Percentiles rank a stretch among this genome's conserved stretches.
These are phyloP conservation scores for Anomalospiza imberbis DNA, from an alignment of 2,797 vertebrate genomes.

Conservation along the genomic window DNA sequence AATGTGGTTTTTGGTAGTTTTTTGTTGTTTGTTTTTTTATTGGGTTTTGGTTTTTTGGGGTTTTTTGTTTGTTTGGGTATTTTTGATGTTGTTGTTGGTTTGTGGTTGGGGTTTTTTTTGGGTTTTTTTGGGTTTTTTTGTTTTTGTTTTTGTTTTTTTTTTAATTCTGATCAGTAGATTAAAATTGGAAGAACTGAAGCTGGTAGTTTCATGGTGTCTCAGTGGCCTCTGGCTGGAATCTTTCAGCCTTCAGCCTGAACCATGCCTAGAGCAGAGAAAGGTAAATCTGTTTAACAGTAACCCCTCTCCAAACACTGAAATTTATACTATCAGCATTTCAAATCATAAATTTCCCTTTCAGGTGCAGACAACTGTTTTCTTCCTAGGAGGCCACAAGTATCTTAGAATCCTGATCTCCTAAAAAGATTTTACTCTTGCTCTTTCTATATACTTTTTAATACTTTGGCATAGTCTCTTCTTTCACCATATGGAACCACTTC, in stretches of 20 bases:
- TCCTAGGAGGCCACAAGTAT: neutral
- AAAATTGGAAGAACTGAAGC: neutral
- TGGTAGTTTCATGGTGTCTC: neutral
- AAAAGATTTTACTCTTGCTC: neutral
- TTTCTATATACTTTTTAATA: neutral
- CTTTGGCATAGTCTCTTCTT: constrained; percentile 16
- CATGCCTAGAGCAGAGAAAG: neutral
- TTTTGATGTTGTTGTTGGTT: neutral
- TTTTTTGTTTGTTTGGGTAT: neutral
- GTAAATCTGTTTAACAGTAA: neutral
- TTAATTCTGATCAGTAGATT: neutral
- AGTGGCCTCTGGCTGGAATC: neutral
- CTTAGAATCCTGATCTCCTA: neutral
- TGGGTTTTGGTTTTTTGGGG: neutral
- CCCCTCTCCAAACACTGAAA: neutral
- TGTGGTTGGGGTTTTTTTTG: no score
- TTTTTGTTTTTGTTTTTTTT: neutral
- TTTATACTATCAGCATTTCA: neutral
- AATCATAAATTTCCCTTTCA: neutral
- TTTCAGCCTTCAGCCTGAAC: neutral
- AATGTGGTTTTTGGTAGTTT: neutral
- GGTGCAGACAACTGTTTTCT: neutral
- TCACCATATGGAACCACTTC: constrained; percentile 64
- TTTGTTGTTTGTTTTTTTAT: neutral
- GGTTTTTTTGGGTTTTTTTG: neutral